Base-by-base conservation (phyloP, 2,888 invertebrate genomes). In the Dendrolimus pini region DNA sequence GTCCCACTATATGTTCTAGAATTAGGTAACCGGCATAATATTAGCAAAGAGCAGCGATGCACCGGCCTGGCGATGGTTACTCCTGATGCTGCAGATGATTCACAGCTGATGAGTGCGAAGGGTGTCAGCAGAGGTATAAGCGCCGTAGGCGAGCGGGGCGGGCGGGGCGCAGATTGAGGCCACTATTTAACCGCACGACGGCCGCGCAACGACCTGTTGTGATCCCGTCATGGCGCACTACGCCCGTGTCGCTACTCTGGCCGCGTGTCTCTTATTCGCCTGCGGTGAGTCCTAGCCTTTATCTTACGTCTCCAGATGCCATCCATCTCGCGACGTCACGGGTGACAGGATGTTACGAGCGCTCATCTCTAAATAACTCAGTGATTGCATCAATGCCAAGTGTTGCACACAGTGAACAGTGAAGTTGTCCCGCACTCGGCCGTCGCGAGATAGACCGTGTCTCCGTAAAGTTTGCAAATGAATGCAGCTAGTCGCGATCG, bases 191-290 rank as follows among this genome's bases (percentile, higher is more conserved):
- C 82, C 82, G 85, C 83, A 80, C 83, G 80, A 79, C 85, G 79
- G 84, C 83, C 86, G 89, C 89, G 85, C 88, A 83, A 76, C 89
- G 90, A 90, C 91, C 91, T 91, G 91, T 91, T 91, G 91, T 90
- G 91, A 90, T 89, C 89, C 90, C 89, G 90, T 84, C 90, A 91
- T 91, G 91, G 90, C 90, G 91, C 91, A 89, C 85, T 85, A 85
- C 91, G 91, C 88, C 85, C 88, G 89, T 89, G 88, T 91, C 89
- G 83, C 89, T 87, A 82, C 89, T 85, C 83, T 91, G 84, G 88
- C 87, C 89, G 89, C 88, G 88, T 91, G 90, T 81, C 89, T 90
- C 83, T 86, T 90, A 72, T 82, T 89, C 83, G 87, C 85, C 83
- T 85, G 85, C 91, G 91, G 91, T 91, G 89, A 91, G 91, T 91